Base-by-base conservation (phyloP, 2,888 invertebrate species). In the Cinara cedri region DNA sequence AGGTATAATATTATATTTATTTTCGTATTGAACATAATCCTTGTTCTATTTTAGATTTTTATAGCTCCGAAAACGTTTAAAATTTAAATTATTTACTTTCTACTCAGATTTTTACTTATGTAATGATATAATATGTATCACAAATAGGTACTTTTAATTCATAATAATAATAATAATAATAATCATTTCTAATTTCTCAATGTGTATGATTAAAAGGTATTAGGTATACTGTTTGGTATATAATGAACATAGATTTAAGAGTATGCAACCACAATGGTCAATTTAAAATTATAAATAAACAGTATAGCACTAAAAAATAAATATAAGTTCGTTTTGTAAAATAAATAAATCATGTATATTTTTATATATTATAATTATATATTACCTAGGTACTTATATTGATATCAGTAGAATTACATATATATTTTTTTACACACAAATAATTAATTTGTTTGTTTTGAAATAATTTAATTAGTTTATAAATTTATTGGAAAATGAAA, bases 401-500 rank as follows among this genome's bases (percentile, higher is more conserved):
- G 34, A 44, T 19, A 24, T n/a, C n/a, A 34, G 42, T 21, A 16
- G 34, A 34, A 62, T 51, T 16, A 72, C 62, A 62, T n/a, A 34
- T 34, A 34, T 34, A 34, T 42, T 16, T 24, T 19, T 70, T 55
- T 54, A 63, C 63, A 74, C 74, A 54, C 1, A 74, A 63, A 63
- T 65, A 65, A 1, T 42, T 26, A 11, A 74, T 42, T 65, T 6
- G 13, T 24, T 46, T 62, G 49, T 49, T 72, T 72, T 62, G 10
- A 49, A 62, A 46, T 19, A 51, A 19, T 74, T 62, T 11, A n/a
- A n/a, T n/a, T n/a, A 51, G 44, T 54, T 44, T 65, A 44, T 60
- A 72, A 60, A 62, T 72, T 51, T 14, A 62, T 49, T 34, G 19
- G 4, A 51, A 65, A 65, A 75, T 65, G 10, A 51, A 75, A 71